phyloP scores from a whole-genome alignment of 1,140 invertebrate species.

The Drosophila erecta region DNA sequence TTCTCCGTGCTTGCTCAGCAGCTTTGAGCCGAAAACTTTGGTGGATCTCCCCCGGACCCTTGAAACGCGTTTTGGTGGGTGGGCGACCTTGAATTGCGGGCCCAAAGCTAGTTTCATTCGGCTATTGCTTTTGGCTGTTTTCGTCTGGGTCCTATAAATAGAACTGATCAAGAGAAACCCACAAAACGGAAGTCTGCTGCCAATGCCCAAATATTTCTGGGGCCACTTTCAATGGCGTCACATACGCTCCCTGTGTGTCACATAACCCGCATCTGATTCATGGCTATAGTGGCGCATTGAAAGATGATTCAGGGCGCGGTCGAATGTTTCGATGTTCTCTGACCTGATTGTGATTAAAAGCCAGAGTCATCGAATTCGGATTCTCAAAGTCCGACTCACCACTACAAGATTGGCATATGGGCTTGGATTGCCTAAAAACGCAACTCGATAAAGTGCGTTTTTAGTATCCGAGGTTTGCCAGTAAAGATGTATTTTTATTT shows the following conservation, averaged over 20 bases:
- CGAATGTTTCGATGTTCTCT: neutral
- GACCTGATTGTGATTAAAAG: slow-evolving; percentile 26
- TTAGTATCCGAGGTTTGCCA: neutral
- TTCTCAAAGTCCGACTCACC: neutral
- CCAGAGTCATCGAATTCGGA: slow-evolving; percentile 22
- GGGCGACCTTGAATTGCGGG: slow-evolving; percentile 60
- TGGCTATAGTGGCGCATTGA: neutral
- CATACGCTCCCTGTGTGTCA: slow-evolving; percentile 41
- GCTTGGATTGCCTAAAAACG: too few relatives aligned
- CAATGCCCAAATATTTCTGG: neutral
- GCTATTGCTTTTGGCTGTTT: slow-evolving; percentile 37
- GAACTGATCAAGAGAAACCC: slow-evolving; percentile 10
- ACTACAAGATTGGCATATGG: neutral
- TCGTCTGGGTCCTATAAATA: slow-evolving; percentile 35
- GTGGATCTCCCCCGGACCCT: slow-evolving; percentile 18
- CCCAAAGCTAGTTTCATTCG: slow-evolving; percentile 35
- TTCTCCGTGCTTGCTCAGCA: slow-evolving; percentile 37
- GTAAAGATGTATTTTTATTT: neutral
- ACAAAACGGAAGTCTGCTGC: slow-evolving; percentile 31
- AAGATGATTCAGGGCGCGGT: slow-evolving; percentile 61
- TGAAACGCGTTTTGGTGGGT: slow-evolving; percentile 56
- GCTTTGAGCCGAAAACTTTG: slow-evolving; percentile 8
- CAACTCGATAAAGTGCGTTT: neutral
- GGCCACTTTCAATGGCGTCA: neutral
- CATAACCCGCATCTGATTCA: slow-evolving; percentile 33